These are phyloP conservation scores for Siniperca knerii DNA, from an alignment of 2,113 vertebrate species.

Conservation along the genomic window DNA sequence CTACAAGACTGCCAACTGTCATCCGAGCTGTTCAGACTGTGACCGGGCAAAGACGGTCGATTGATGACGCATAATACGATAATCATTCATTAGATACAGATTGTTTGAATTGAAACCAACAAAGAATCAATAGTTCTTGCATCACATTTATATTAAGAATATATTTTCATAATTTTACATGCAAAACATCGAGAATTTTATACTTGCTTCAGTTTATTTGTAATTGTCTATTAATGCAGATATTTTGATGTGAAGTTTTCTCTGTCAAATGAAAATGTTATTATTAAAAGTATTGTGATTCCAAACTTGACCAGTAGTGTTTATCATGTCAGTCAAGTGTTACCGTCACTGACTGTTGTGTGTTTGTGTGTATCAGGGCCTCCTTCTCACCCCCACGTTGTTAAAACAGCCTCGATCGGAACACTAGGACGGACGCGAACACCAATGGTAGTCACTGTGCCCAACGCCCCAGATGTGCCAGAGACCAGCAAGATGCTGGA, in stretches of 20 bases:
- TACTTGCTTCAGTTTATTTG: not conserved
- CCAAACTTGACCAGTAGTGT: not conserved
- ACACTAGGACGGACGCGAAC: constrained; percentile 93
- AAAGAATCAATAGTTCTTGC: not conserved
- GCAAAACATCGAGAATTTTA: too few species aligned
- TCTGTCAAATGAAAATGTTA: not conserved
- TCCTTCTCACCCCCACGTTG: constrained; percentile 87
- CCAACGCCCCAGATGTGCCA: constrained; percentile 93
- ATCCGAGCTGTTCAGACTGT: not conserved
- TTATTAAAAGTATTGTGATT: not conserved
- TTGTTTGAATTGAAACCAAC: not conserved
- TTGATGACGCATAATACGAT: not conserved
- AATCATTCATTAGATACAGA: not conserved
- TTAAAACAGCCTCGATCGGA: constrained; percentile 97
- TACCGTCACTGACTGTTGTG: constrained; percentile 31
- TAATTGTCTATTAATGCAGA: not conserved
- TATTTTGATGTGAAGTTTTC: not conserved
- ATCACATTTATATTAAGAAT: not conserved
- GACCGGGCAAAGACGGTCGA: not conserved
- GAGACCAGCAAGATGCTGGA: constrained; percentile 96
- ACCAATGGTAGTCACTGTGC: constrained; percentile 93
- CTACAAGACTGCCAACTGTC: not conserved
- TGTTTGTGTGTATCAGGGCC: constrained; percentile 78
- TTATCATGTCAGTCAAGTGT: not conserved
- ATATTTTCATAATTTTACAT: not conserved